These are phyloP conservation scores for Smutsia temminckii DNA, from an alignment of 2,797 vertebrate species.

Conservation along the genomic window DNA sequence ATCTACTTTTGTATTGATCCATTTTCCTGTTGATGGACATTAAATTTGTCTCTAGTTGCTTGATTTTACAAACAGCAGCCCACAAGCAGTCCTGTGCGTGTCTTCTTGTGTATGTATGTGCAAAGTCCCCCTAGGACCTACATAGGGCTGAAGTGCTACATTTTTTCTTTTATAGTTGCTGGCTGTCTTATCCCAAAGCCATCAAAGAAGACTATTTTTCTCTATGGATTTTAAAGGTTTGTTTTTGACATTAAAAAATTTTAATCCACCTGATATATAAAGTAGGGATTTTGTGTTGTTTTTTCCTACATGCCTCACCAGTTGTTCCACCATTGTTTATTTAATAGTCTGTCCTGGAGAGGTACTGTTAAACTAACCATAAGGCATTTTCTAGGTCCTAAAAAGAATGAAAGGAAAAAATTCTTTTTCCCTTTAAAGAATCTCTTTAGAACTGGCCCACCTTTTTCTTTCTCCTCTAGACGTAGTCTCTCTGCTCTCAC, in stretches of 20 bases:
- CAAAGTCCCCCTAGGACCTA: not conserved
- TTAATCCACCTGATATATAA: not conserved
- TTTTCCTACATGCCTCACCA: not conserved
- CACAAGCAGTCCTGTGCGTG: not conserved
- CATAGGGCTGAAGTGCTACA: not conserved
- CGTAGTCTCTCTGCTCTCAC: not conserved
- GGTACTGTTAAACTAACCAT: not conserved
- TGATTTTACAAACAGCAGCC: not conserved
- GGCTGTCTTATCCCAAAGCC: not conserved
- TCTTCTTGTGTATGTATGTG: not conserved
- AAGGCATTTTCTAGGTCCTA: not conserved
- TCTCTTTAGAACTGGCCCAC: not conserved
- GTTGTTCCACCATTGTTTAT: not conserved
- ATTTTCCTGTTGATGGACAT: not conserved
- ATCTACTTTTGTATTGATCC: not conserved
- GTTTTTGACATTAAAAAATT: not conserved
- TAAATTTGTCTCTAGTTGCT: not conserved
- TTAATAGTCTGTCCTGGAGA: not conserved
- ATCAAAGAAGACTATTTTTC: not conserved
- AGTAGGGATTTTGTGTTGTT: not conserved
- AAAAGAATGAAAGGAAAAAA: not conserved
- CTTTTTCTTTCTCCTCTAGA: not conserved
- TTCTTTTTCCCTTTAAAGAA: not conserved
- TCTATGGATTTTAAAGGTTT: not conserved
- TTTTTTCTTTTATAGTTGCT: not conserved